Evolutionary conservation across 2,888 invertebrate species (phyloP), one percentile per base, ranked within the genome.

Genomic region (Polymixis flavicincta): DNA sequence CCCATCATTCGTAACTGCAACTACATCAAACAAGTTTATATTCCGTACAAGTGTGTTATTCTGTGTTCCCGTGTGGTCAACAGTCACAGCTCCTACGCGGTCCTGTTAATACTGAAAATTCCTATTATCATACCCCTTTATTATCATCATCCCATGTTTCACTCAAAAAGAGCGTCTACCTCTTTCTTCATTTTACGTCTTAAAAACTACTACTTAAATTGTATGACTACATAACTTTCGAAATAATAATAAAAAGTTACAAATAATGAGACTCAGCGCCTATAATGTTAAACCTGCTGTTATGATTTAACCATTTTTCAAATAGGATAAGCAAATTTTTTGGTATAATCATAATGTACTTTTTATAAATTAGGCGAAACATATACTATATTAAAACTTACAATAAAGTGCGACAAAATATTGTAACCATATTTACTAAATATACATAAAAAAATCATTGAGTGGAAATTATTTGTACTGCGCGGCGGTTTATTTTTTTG

Each of bases 251-350:
- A 88, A 78, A 87, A 74, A 88, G 80, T 89, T 90, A 91, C 73
- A 87, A 85, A 78, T 90, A 88, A 90, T 93, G 94, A 94, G 94
- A 94, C 93, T 94, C 93, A 82, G 84, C 86, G 82, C 90, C 91
- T 66, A 54, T 54, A n/a, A 22, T 17, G 32, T 54, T 54, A n/a
- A 66, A 37, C n/a, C 55, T 19, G 54, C 2, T 54, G 55, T 55
- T 54, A 13, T 32, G 55, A n/a, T 54, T 19, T 32, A 66, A 68
- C 57, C 69, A 74, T 71, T 73, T 67, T 64, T 60, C 37, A 67
- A 80, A 76, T 67, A 81, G 61, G 37, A 61, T 70, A 66, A 74
- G 61, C 52, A 64, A 84, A 71, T 78, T 87, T 75, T 87, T 87
- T 87, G 87, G 88, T 84, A 82, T 81, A 74, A 67, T 57, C 17